Evolutionary conservation across 2,888 invertebrate genomes (phyloP).

Genomic region (Drosophila robusta): DNA sequence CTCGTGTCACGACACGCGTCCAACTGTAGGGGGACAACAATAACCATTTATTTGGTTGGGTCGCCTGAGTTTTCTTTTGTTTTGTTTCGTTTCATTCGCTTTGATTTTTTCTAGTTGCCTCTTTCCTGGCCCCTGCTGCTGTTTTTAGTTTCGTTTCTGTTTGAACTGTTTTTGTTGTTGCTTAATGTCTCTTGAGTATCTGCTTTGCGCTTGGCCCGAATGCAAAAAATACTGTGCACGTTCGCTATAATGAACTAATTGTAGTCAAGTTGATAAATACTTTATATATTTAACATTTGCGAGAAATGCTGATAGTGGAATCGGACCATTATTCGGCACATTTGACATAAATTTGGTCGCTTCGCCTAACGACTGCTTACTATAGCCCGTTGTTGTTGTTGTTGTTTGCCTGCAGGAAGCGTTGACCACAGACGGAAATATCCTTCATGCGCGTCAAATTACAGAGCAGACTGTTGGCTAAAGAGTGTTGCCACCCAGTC

Average conservation of each 20-base stretch:
- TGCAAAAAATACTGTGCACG: constrained; percentile 56
- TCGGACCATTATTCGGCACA: not conserved
- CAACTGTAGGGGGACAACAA: not conserved
- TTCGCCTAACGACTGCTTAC: constrained; percentile 6
- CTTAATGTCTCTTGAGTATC: constrained; percentile 55
- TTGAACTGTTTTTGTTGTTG: constrained; percentile 29
- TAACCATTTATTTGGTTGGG: constrained; percentile 27
- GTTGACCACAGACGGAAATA: constrained; percentile 45
- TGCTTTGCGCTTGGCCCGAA: constrained; percentile 81
- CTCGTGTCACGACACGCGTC: not conserved
- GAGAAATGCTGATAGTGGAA: no score
- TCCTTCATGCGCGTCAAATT: constrained; percentile 39
- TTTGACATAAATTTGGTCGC: not conserved
- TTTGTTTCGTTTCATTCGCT: not conserved
- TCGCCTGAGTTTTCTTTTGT: constrained; percentile 14
- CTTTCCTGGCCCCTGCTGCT: constrained; percentile 16
- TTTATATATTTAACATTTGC: no score
- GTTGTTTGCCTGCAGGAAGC: constrained; percentile 27
- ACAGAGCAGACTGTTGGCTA: constrained; percentile 5
- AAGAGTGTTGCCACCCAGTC: constrained; percentile 9
- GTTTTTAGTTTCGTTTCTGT: constrained; percentile 51
- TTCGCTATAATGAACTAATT: constrained; percentile 51
- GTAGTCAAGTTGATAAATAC: constrained; percentile 13
- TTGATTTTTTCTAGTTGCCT: constrained; percentile 16
- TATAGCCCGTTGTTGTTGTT: not conserved